Base-by-base conservation (phyloP, 2,888 invertebrate genomes). In the Caenorhabditis macrosperma region DNA sequence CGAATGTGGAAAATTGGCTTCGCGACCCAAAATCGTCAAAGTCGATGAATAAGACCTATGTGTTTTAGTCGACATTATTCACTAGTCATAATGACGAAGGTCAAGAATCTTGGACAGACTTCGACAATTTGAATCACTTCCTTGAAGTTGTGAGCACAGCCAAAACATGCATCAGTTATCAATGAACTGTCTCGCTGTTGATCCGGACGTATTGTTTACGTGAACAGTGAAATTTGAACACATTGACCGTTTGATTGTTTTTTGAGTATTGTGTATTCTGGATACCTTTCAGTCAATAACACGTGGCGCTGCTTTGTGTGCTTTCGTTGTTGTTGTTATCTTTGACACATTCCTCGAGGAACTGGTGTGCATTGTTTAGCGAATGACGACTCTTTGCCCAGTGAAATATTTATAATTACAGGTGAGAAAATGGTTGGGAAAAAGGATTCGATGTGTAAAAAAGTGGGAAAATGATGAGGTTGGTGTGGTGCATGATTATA, bases 401-500 rank as follows among this genome's bases (percentile, higher is more conserved):
- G 38, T 54, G 9, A 50, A 60, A 69, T 61, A 61, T 71, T 54
- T 54, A 71, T 71, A 20, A 22, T 35, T 33, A 41, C 22, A 52
- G 17, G 15, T 9, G 20, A 71, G 57, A 26, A 22, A 50, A 48
- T 52, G 24, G n/a, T n/a, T n/a, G n/a, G n/a, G 24, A 72, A 72
- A 64, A 46, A 28, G 35, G 55, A 20, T 33, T 5, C n/a, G 20
- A 44, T 17, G n/a, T 5, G 17, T 5, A 17, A 17, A 3, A 44
- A 17, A 44, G 20, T 4, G 57, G 60, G 33, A 57, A 72, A 44
- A 63, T 60, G 57, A 48, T 48, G 63, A 72, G 72, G 63, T 72
- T n/a, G n/a, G n/a, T 63, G 41, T 57, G 48, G 24, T 24, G 38
- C 2, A 41, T 44, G 64, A 72, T 74, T 74, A 74, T 74, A 74